Evolutionary conservation across 2,113 vertebrate species (phyloP), one percentile per base, ranked within the genome.

Genomic region (Ascaphus truei): DNA sequence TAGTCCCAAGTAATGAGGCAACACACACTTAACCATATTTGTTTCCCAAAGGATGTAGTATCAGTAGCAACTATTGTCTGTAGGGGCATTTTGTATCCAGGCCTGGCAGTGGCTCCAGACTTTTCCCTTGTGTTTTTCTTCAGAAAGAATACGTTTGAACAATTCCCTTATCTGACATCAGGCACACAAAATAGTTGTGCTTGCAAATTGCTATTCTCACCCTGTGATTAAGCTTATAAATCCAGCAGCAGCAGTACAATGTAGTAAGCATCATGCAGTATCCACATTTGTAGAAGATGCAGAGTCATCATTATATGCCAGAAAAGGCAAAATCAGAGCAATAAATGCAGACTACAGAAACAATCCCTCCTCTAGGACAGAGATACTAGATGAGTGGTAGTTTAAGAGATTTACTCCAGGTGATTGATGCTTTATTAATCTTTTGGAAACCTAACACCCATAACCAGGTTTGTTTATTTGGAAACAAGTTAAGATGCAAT

Each of bases 21-120:
- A 65, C 30, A 53, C n/a, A n/a, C 41, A 58, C 52, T 66, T 55
- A 43, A 29, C 48, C 12, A 12, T 7, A 16, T 23, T 62, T 4
- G 13, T 66, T 66, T 41, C 50, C 50, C 36, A 41, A 41, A 66
- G 63, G 63, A 66, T 55, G 34, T 12, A 20, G 50, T 55, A 66
- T 66, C 50, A 66, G 55, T 66, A 31, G 50, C 29, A 43, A 66
- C 15, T 62, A 45, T n/a, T 53, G 29, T 45, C 22, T 53, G 20
- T 6, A 33, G 16, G 48, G 34, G 48, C 37, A 12, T 55, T 43
- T 41, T 16, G 22, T 33, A 66, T 31, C 15, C 33, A 41, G 20
- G 31, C 25, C n/a, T 36, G 27, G 29, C 50, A 71, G 5, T 5
- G n/a, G 29, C n/a, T 45, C 36, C 27, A 72, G 33, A 58, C 47